These are phyloP conservation scores for Sebastiscus albofasciatus DNA, from an alignment of 2,797 vertebrate species.

Conservation along the genomic window DNA sequence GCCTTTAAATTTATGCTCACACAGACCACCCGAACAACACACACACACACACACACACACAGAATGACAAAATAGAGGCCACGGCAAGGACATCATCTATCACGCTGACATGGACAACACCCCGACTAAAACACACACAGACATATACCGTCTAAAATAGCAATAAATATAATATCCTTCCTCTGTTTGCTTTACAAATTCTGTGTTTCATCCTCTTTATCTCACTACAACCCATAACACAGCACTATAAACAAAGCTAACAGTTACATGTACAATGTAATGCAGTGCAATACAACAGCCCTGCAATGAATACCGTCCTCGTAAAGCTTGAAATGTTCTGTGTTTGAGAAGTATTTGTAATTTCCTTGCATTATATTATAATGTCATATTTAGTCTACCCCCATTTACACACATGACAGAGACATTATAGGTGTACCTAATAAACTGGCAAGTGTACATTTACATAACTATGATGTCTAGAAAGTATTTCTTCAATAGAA, in stretches of 20 bases:
- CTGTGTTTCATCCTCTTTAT: slow-evolving; percentile 11
- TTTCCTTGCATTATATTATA: background rate
- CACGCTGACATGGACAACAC: slow-evolving; percentile 53
- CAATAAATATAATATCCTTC: slow-evolving; percentile 32
- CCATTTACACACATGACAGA: background rate
- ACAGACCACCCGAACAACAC: slow-evolving; percentile 19
- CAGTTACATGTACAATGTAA: background rate
- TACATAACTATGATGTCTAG: background rate
- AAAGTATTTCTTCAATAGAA: slow-evolving; percentile 13
- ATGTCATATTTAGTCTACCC: background rate
- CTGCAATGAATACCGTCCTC: background rate
- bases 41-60: slow-evolving; percentile 33
- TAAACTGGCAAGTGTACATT: background rate
- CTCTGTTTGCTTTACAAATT: slow-evolving; percentile 19
- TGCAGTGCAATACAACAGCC: background rate
- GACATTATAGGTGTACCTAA: background rate
- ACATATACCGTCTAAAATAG: slow-evolving; percentile 10
- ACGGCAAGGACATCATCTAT: slow-evolving; percentile 67
- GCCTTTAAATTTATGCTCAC: no score
- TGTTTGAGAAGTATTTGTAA: background rate
- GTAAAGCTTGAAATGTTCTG: background rate
- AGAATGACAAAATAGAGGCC: slow-evolving; percentile 52
- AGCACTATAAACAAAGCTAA: background rate
- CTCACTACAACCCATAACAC: background rate
- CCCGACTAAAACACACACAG: slow-evolving; percentile 24